Evolutionary conservation across 2,113 vertebrate species (phyloP), one percentile per base, ranked within the genome.

Genomic region (Xenopus laevis): DNA sequence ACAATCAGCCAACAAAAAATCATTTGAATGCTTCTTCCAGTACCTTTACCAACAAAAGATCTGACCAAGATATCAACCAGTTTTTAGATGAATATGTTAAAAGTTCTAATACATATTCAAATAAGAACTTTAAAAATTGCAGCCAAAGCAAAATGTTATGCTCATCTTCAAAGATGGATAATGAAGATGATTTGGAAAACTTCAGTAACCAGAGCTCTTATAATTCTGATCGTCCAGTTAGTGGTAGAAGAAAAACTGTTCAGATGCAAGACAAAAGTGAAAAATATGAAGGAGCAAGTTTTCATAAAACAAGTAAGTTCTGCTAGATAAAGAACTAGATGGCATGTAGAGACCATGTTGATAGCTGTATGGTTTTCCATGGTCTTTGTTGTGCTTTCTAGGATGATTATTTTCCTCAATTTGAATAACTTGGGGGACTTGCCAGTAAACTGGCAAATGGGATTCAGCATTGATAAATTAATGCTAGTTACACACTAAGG

Each of bases 201-300:
- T 78, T 79, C 0, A 71, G 74, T 40, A 52, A 33, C 75, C 83
- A 79, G 52, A 72, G 33, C 9, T 70, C 47, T 62, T 69, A 52
- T 63, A 74, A 65, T 5, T 71, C 10, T 1, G 92, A 92, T 71
- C 65, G 79, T 13, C 92, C 93, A 50, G 0, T 83, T 4, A 93
- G 92, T 15, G 93, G 93, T 60, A 92, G 93, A 80, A 92, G 93
- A 82, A 89, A 90, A 58, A 89, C 84, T 2, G 78, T 80, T 15
- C 76, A 44, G 45, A 30, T 50, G 0, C 87, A 71, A 81, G 87
- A 81, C 33, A 78, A 79, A 0, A 65, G 75, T 3, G 1, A 55
- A 68, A 74, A 73, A 4, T 67, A 69, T 2, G 77, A 71, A 8
- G 81, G 80, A 4, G 3, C 79, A 70, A 77, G 61, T 59, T 72